These are phyloP conservation scores for Gallinago nigripennis DNA, from an alignment of 2,797 vertebrate genomes.

Conservation along the genomic window DNA sequence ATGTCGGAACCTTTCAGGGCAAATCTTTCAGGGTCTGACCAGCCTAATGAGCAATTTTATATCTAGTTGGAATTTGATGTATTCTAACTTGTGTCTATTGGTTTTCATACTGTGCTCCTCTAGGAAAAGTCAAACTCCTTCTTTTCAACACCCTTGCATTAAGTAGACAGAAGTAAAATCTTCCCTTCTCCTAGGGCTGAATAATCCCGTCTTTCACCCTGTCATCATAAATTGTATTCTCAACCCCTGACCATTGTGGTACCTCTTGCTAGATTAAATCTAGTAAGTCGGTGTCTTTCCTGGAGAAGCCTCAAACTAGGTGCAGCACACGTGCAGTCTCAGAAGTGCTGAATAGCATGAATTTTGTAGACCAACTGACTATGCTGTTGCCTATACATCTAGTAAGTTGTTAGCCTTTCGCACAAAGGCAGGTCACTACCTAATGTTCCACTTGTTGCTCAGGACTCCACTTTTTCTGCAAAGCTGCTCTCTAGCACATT, in stretches of 20 bases:
- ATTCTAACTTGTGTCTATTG: neutral
- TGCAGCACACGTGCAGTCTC: neutral
- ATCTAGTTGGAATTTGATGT: neutral
- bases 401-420: neutral
- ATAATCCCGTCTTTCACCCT: neutral
- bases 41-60: neutral
- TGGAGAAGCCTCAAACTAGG: neutral
- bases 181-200: neutral
- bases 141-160: neutral
- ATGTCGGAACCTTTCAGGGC: neutral
- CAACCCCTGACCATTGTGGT: neutral
- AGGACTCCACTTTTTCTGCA: neutral
- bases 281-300: neutral
- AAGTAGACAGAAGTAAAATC: neutral
- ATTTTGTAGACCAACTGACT: neutral
- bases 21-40: neutral
- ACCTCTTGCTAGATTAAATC: neutral
- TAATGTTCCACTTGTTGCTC: neutral
- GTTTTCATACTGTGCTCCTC: neutral
- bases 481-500: neutral
- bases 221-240: neutral
- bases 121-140: neutral
- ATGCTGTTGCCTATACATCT: neutral
- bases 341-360: neutral
- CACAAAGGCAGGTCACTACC: neutral